These are phyloP conservation scores for Polydesmus complanatus DNA, from an alignment of 2,888 invertebrate species.

Conservation along the genomic window DNA sequence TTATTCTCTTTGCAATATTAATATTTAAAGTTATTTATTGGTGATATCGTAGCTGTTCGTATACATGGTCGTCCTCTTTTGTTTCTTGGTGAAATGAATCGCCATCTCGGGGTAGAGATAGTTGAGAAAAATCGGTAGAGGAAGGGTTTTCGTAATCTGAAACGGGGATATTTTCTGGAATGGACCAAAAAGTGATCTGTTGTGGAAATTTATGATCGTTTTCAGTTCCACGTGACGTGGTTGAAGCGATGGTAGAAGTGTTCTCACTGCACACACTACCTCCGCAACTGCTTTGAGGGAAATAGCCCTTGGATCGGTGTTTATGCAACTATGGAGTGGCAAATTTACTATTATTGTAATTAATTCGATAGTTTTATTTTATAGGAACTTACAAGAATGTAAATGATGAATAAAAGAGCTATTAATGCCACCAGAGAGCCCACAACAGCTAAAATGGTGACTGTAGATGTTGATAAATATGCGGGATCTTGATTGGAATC, in stretches of 20 bases:
- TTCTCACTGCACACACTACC: not conserved
- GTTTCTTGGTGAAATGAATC: not conserved
- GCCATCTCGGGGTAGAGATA: not conserved
- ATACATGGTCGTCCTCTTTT: not conserved
- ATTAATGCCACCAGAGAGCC: not conserved
- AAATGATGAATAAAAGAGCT: not conserved
- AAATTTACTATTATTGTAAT: too few species aligned
- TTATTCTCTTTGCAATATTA: too few species aligned
- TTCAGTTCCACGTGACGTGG: not conserved
- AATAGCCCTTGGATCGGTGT: slow-evolving; percentile 6
- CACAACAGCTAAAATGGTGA: slow-evolving; percentile 2
- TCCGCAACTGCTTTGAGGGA: slow-evolving; percentile 3
- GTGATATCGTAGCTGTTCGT: not conserved
- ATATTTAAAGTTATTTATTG: not conserved
- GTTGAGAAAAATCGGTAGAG: not conserved
- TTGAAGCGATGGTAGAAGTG: not conserved
- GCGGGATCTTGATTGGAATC: not conserved
- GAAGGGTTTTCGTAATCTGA: not conserved
- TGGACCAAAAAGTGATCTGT: not conserved
- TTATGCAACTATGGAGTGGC: not conserved
- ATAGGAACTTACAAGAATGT: slow-evolving; percentile 4
- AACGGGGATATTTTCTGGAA: not conserved
- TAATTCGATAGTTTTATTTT: too few species aligned
- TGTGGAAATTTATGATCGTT: too few species aligned
- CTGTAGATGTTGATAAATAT: not conserved